Percentiles rank a stretch among this genome's conserved stretches.
These are phyloP conservation scores for Piaya cayana DNA, from an alignment of 2,113 vertebrate species.

Conservation along the genomic window DNA sequence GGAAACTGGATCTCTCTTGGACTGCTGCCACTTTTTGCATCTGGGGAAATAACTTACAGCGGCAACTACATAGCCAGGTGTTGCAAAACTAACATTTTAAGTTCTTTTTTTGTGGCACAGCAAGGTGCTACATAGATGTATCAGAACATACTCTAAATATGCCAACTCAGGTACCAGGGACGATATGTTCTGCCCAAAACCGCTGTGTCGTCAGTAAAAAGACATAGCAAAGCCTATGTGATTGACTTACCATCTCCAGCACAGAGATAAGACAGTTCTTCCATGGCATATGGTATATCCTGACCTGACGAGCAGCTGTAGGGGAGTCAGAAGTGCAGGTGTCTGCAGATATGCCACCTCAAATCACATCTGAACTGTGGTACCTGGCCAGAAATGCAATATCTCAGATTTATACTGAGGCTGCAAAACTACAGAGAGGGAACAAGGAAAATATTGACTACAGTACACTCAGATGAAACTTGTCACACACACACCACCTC, in stretches of 20 bases:
- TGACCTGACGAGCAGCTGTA: neutral
- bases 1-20: conserved; percentile 36
- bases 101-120: neutral
- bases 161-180: neutral
- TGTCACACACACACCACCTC: neutral
- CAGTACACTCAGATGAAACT: neutral
- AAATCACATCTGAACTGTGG: neutral
- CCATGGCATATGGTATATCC: neutral
- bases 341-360: conserved; percentile 45
- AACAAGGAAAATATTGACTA: neutral
- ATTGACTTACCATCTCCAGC: neutral
- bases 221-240: rapidly evolving
- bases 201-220: neutral
- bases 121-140: neutral
- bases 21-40: conserved; percentile 42
- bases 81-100: neutral
- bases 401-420: neutral
- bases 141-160: neutral
- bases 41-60: conserved; percentile 44
- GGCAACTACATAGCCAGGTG: conserved; percentile 49
- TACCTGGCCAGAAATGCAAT: neutral
- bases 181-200: neutral
- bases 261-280: neutral
- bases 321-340: conserved; percentile 4
- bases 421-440: neutral